Conservation (phyloP, 2,113 vertebrate species). For the Blennius ocellaris region DNA sequence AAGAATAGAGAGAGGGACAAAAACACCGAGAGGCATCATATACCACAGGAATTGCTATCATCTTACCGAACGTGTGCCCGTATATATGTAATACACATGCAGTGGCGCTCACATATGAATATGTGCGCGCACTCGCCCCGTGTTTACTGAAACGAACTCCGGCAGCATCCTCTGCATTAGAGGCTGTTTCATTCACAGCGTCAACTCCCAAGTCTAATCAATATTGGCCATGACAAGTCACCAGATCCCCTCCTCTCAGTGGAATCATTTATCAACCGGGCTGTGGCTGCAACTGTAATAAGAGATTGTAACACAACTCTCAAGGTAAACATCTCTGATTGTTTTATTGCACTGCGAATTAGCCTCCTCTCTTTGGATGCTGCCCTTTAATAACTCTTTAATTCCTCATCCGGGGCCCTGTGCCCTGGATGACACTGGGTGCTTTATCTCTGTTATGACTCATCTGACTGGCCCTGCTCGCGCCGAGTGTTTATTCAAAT, state of each 20-base stretch:
- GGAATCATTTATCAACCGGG: conserved; percentile 60
- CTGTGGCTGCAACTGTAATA: conserved; percentile 51
- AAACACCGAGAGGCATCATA: conserved; percentile 36
- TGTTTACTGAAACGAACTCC: conserved; percentile 16
- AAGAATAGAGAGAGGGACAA: conserved; percentile 10
- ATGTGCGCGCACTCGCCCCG: conserved; percentile 5
- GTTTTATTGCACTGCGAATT: conserved; percentile 71
- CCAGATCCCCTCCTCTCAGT: conserved; percentile 60
- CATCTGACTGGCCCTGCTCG: conserved; percentile 38
- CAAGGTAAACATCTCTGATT: conserved; percentile 75
- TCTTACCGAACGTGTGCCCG: conserved; percentile 9
- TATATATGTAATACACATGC: neutral
- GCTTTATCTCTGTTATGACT: conserved; percentile 72
- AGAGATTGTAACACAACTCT: conserved; percentile 54
- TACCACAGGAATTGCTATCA: conserved; percentile 15
- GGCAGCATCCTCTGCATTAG: conserved; percentile 33
- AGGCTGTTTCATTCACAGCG: conserved; percentile 54
- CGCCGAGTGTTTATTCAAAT: conserved; percentile 70
- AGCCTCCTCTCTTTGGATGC: conserved; percentile 52
- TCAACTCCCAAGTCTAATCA: conserved; percentile 56
- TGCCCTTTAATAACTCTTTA: conserved; percentile 73
- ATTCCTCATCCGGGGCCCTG: conserved; percentile 66
- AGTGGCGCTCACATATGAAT: neutral
- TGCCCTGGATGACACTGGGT: conserved; percentile 61
- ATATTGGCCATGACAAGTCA: conserved; percentile 68